Percentiles rank a stretch among this genome's conserved stretches.
These are phyloP conservation scores for Procavia capensis DNA, from an alignment of 2,113 vertebrate genomes.

Conservation along the genomic window DNA sequence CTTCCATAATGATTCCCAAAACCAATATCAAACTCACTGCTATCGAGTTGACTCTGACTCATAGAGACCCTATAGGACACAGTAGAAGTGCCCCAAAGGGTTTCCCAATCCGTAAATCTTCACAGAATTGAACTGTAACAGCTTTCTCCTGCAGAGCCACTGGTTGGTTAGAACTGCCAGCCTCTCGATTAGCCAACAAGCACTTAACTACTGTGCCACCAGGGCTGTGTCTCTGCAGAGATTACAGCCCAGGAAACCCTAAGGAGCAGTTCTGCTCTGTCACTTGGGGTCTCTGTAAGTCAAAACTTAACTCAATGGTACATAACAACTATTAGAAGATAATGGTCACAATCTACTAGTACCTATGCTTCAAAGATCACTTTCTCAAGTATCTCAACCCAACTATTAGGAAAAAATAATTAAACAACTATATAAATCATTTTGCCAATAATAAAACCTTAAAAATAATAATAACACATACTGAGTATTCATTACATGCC, in stretches of 20 bases:
- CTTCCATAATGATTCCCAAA: neutral
- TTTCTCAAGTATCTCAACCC: conserved; percentile 45
- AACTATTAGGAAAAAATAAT: neutral
- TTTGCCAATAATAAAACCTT: conserved; percentile 8
- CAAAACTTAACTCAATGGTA: neutral
- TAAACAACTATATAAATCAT: conserved; percentile 9
- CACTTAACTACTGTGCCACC: neutral
- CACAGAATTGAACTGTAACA: neutral
- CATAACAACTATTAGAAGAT: neutral
- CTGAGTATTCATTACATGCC: neutral
- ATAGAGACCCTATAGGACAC: neutral
- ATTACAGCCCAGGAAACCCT: neutral
- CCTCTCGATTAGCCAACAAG: neutral
- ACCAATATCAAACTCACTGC: neutral
- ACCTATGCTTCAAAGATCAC: neutral
- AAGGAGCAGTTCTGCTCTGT: neutral
- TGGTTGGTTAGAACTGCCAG: neutral
- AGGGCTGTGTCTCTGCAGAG: neutral
- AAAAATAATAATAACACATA: conserved; percentile 18
- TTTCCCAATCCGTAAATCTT: neutral
- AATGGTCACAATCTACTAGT: conserved; percentile 6
- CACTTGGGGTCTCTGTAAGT: neutral
- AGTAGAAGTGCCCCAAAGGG: neutral
- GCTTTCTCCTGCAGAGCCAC: neutral
- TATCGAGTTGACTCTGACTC: neutral